Base-by-base conservation (phyloP, 2,113 vertebrate species). In the Acanthochromis polyacanthus region DNA sequence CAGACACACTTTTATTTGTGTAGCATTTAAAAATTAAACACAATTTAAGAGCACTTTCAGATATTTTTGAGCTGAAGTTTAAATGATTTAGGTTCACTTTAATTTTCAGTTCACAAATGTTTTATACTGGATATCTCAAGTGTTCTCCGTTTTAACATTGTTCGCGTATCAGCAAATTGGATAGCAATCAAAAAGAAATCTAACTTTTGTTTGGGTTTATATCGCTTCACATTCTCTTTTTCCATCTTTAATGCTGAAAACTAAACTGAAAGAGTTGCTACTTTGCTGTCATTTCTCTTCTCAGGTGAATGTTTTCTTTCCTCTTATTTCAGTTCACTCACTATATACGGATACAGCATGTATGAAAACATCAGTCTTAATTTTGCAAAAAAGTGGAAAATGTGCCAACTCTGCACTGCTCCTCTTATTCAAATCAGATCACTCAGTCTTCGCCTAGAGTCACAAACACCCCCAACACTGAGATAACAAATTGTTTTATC, bases 401-500 rank as follows among this genome's bases (percentile, higher is more conserved):
- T 71, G n/a, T 79, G 53, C 30, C 80, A 70, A 55, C 12, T 15
- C 50, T 40, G 66, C 78, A 83, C 12, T 48, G 53, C 48, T 75
- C n/a, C 17, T 70, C 60, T 82, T 46, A 64, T 53, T 80, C 56
- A 87, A 84, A 88, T 89, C 69, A 67, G 60, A 82, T 78, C 77
- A 71, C 25, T 51, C 51, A 74, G 78, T 77, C 67, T 84, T 82
- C 17, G 80, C 90, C 83, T 76, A 32, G 57, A 90, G 88, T 78
- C 70, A 88, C 67, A 77, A 78, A 85, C 78, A 87, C 59, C 83
- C 81, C 70, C 65, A 50, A 78, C 64, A 84, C 53, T 52, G 36
- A 80, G 85, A 90, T 90, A 91, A 80, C 67, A 82, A 83, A 84
- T 88, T 83, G 68, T 87, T 90, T 90, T 86, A 90, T 91, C 85